These are phyloP conservation scores for Daphoenositta chrysoptera DNA, from an alignment of 2,113 vertebrate species.

Conservation along the genomic window DNA sequence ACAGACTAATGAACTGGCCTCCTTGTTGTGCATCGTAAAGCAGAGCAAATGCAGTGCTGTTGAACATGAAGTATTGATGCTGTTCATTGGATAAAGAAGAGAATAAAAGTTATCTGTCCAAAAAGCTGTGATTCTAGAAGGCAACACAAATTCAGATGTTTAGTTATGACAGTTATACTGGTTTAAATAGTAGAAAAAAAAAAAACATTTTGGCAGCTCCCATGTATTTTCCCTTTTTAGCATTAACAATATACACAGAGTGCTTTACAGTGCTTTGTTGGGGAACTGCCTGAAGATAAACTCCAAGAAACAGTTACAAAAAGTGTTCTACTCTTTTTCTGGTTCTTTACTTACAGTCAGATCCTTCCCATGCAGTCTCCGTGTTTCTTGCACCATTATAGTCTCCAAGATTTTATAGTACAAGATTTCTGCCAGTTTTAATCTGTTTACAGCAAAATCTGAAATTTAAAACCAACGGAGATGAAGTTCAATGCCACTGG, in stretches of 20 bases:
- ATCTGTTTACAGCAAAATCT: conserved; percentile 95
- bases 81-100: background rate
- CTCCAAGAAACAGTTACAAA: background rate
- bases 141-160: background rate
- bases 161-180: background rate
- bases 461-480: conserved; percentile 20
- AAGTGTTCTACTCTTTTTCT: background rate
- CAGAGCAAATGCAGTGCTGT: background rate
- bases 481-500: background rate
- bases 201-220: background rate
- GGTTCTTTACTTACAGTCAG: conserved; percentile 84
- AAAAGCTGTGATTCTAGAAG: background rate
- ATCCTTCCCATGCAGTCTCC: conserved; percentile 90
- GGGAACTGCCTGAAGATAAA: background rate
- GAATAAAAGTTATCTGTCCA: background rate
- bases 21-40: background rate
- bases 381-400: conserved; percentile 87
- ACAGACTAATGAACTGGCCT: background rate
- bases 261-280: background rate
- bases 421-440: conserved; percentile 93
- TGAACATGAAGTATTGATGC: background rate
- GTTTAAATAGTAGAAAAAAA: background rate
- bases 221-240: background rate
- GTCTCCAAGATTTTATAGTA: conserved; percentile 97
- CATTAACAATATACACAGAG: background rate